phyloP scores from a whole-genome alignment of 2,888 invertebrate species.

The Hirtodrosophila trivittata region DNA sequence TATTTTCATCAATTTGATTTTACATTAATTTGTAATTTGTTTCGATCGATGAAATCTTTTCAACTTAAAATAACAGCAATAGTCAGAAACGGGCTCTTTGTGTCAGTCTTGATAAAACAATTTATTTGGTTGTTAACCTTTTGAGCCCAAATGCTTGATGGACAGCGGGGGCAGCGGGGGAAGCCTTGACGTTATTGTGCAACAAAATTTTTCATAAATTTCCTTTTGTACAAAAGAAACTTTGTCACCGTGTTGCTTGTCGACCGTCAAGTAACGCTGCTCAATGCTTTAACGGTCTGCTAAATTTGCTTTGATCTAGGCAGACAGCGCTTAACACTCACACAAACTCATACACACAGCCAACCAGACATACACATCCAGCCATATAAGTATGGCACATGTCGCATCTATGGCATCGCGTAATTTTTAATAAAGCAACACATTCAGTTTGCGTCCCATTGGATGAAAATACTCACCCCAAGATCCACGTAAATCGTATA shows the following conservation, averaged over 20 bases:
- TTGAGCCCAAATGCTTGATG: too few relatives aligned
- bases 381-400: too few relatives aligned
- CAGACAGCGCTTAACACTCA: neutral
- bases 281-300: slow-evolving; percentile 63
- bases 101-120: too few relatives aligned
- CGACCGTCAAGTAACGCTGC: slow-evolving; percentile 19
- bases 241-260: slow-evolving; percentile 15
- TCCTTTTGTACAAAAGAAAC: neutral
- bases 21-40: too few relatives aligned
- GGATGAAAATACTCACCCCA: slow-evolving; percentile 86
- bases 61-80: too few relatives aligned
- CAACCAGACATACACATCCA: neutral
- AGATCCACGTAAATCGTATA: slow-evolving; percentile 89
- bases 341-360: neutral
- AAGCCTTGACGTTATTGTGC: too few relatives aligned
- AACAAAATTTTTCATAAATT: slow-evolving; percentile 2
- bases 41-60: too few relatives aligned
- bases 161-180: too few relatives aligned
- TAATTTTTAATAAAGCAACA: slow-evolving; percentile 48
- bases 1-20: too few relatives aligned
- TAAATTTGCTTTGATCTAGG: slow-evolving; percentile 60
- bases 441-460: slow-evolving; percentile 9
- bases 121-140: too few relatives aligned
- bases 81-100: too few relatives aligned
- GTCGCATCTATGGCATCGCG: slow-evolving; percentile 28